Evolutionary conservation across 1,140 invertebrate genomes (phyloP).

Genomic region (Cecropterus lyciades): DNA sequence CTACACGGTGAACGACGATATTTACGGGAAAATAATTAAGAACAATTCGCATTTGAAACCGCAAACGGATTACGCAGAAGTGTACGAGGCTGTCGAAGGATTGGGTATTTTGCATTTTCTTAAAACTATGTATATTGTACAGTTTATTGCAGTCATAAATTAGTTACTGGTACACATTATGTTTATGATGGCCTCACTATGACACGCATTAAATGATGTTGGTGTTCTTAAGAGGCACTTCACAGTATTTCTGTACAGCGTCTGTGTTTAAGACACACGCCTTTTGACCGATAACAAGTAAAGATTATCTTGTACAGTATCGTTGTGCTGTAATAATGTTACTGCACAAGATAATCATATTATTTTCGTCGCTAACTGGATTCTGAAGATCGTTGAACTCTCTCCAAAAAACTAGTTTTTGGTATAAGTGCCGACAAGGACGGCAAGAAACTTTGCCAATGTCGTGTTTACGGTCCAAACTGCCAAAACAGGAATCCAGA

Average conservation of each 20-base stretch:
- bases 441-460: slow-evolving; percentile 44
- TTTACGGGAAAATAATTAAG: slow-evolving; percentile 78
- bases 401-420: slow-evolving; percentile 73
- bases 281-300: slow-evolving; percentile 44
- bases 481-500: slow-evolving; percentile 22
- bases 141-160: slow-evolving; percentile 1
- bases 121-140: neutral
- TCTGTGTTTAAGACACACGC: slow-evolving; percentile 25
- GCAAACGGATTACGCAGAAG: slow-evolving; percentile 68
- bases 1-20: slow-evolving; percentile 74
- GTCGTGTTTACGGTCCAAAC: slow-evolving; percentile 12
- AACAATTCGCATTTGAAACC: slow-evolving; percentile 53
- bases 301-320: neutral
- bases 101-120: slow-evolving; percentile 55
- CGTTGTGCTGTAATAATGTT: neutral
- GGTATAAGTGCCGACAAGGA: slow-evolving; percentile 47
- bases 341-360: slow-evolving; percentile 7
- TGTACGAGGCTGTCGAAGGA: slow-evolving; percentile 71
- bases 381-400: slow-evolving; percentile 62
- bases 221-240: neutral
- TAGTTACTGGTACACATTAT: neutral
- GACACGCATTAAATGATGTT: neutral
- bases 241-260: slow-evolving; percentile 9
- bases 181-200: slow-evolving; percentile 10
- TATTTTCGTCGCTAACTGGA: slow-evolving; percentile 30